Evolutionary conservation across 2,113 vertebrate species (phyloP), one percentile per base, ranked within the genome.

Genomic region (Otocyon megalotis): DNA sequence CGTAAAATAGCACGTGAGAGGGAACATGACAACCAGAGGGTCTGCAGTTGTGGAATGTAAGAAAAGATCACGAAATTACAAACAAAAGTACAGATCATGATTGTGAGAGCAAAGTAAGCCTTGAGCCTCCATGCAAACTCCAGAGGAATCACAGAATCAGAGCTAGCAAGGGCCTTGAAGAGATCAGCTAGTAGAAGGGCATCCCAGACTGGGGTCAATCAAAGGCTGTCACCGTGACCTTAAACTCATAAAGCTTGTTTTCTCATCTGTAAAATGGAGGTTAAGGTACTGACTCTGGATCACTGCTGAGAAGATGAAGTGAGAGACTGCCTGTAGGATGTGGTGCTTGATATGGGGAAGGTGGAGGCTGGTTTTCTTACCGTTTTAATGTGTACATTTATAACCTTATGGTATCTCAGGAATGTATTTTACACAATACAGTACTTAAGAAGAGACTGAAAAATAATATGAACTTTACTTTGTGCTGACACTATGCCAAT

Each of bases 361-460:
- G 76, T 63, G 5, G 60, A 79, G 11, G 7, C 3, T 17, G n/a
- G 19, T 50, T 62, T 74, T 62, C 26, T 30, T 35, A 0, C 37
- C 12, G 35, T 62, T 97, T 84, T 50, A 88, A 50, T 19, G 17
- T 30, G 13, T 50, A 43, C 6, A 8, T 60, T n/a, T 48, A 63
- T n/a, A 74, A 28, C 48, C 28, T 92, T 82, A 28, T 3, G n/a
- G 48, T 54, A 56, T 48, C 56, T 92, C 17, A n/a, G 56, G 32
- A 20, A n/a, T 20, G 76, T 77, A 58, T 86, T 48, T n/a, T 54
- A 50, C 6, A 94, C 76, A 22, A 62, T 28, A 65, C 48, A 81
- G 56, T 32, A 69, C 74, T 93, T 65, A 94, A 43, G 16, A 77
- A 79, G 9, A 53, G 28, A 85, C 13, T 79, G 48, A 67, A 95